Evolutionary conservation across 2,113 vertebrate genomes (phyloP).

Genomic region (Heterotilapia buettikoferi): DNA sequence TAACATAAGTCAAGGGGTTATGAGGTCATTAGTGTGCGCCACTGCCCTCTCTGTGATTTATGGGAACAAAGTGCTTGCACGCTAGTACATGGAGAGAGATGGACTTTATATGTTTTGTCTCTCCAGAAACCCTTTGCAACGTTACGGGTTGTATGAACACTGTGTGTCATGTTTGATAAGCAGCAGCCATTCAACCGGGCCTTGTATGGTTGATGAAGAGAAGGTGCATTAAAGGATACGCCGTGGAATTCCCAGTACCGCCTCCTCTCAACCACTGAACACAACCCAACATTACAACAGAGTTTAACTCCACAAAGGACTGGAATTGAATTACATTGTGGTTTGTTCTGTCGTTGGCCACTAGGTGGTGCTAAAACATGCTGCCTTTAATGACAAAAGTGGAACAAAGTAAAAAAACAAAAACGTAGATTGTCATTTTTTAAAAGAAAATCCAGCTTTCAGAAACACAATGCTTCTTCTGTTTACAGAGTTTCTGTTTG

Average conservation of each 20-base stretch:
- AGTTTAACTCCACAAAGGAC: not conserved
- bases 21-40: not conserved
- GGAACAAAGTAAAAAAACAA: fast-evolving
- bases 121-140: no score
- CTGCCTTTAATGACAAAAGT: not conserved
- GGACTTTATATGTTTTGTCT: no score
- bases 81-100: no score
- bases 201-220: not conserved
- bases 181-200: fast-evolving
- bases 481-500: not conserved
- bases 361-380: not conserved
- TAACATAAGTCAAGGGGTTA: not conserved
- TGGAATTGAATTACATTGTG: not conserved
- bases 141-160: no score
- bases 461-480: not conserved
- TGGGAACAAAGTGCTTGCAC: not conserved
- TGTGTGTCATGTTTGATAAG: not conserved
- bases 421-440: not conserved
- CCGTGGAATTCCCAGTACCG: not conserved
- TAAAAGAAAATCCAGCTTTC: not conserved
- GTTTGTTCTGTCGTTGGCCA: not conserved
- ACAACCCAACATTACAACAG: not conserved
- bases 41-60: not conserved
- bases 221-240: not conserved
- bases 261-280: not conserved